Base-by-base conservation (phyloP, 2,113 vertebrate species). In the Climacteris rufus region DNA sequence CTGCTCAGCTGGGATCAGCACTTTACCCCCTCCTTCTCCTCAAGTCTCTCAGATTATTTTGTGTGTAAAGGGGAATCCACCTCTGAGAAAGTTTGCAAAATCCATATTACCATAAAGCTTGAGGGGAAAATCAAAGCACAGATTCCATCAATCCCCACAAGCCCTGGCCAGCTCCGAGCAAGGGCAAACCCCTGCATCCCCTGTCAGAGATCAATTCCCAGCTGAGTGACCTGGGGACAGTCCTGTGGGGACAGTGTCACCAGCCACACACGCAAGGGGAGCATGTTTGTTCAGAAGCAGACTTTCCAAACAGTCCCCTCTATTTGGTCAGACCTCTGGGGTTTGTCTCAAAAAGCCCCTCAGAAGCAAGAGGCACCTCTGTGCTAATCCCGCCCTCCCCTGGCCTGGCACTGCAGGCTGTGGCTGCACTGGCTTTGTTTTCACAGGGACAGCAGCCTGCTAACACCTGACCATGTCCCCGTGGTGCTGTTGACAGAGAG, bases 321-420 rank as follows among this genome's bases (percentile, higher is more conserved):
- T 11, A 0, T 16, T 1, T 35, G 23, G 37, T 15, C 47, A 94
- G 44, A 30, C 40, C 66, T 72, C 33, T 13, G 37, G 14, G 11
- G 15, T 66, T 82, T 60, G 57, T 44, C 74, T 91, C 65, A 60
- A 33, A 69, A 82, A 66, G 78, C 25, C 45, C n/a, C 57, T 61
- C 7, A 35, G 40, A 39, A 80, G n/a, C 25, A 66, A 42, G 5
- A 65, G 33, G 31, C 84, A 68, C 21, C 40, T 56, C 64, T 53
- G 45, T 69, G 28, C 59, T 19, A 52, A 33, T 31, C 8, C 57
- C n/a, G 30, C 44, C 6, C 19, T 24, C 14, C 7, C 2, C 33
- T 5, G 0, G 2, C 7, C 3, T 0, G 5, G 30, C 61, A 31
- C 1, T 13, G 61, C 17, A 28, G 57, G 13, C 2, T 70, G 35